Conservation (phyloP, 2,113 vertebrate species). For the Phalacrocorax carbo region DNA sequence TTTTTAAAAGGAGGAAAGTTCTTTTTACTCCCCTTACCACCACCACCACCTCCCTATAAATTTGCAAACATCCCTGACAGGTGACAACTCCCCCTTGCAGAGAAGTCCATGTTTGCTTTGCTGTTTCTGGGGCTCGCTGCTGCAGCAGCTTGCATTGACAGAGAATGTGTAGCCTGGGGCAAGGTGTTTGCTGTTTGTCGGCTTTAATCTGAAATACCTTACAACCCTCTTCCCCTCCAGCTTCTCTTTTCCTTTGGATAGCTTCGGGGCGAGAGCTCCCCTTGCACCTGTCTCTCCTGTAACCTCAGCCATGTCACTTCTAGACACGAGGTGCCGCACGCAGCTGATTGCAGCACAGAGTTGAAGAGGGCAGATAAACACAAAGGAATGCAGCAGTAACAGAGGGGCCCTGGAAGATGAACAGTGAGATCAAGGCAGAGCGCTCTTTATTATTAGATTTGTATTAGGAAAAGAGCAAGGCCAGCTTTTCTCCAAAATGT, state of each 20-base stretch:
- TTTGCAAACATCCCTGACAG: constrained; percentile 77
- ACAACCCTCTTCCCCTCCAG: constrained; percentile 71
- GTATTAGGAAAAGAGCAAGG: neutral
- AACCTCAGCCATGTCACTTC: constrained; percentile 72
- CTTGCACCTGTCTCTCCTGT: constrained; percentile 80
- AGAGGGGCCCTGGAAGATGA: constrained; percentile 43
- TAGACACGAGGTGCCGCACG: constrained; percentile 64
- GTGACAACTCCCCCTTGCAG: constrained; percentile 74
- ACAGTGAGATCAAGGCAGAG: constrained; percentile 16
- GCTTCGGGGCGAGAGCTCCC: constrained; percentile 70
- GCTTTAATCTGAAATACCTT: constrained; percentile 86
- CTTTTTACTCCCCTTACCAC: constrained; percentile 61
- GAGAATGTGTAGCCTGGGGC: constrained; percentile 80
- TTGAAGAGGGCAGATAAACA: constrained; percentile 77
- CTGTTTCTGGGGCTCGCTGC: constrained; percentile 68
- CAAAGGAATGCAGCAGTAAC: constrained; percentile 68
- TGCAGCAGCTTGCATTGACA: constrained; percentile 66
- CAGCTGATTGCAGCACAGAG: constrained; percentile 58
- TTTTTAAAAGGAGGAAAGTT: constrained; percentile 70
- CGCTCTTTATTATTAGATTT: neutral
- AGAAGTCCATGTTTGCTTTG: constrained; percentile 75
- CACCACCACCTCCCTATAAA: constrained; percentile 67
- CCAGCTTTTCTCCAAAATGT: neutral
- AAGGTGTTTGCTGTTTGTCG: constrained; percentile 81
- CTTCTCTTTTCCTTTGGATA: constrained; percentile 60